Base-by-base conservation (phyloP, 2,797 vertebrate genomes). In the Zonotrichia albicollis region DNA sequence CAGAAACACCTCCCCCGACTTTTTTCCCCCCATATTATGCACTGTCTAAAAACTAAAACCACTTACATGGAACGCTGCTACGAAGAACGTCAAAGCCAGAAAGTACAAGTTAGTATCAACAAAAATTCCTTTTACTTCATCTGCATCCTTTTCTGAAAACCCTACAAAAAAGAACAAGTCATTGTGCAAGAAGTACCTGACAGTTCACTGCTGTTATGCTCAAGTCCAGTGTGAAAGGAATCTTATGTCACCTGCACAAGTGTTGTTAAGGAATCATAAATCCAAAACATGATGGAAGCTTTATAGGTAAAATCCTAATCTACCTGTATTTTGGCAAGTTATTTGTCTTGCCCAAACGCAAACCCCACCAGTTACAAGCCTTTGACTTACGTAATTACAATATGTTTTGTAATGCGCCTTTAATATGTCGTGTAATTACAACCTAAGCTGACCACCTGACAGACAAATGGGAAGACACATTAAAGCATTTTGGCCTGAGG, bases 61-160 rank as follows among this genome's bases (percentile, higher is more conserved):
- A 97, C 98, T 98, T 97, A 99, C 99, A n/a, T 99, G 99, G 66
- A 99, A 98, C 5, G 98, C 98, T 45, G 99, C 99, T 34, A 99
- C 98, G 20, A 99, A 98, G 91, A 99, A 98, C 1, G 98, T 99
- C 96, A 99, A 89, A 13, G 98, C 98, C 88, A 99, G 88, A 86
- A 99, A 98, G 84, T 99, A 99, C 75, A 99, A 96, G 95, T 99
- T 99, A 76, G 99, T 99, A 66, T 98, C 98, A 36, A 98, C 98
- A 95, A 99, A 98, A 82, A 99, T 98, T 70, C 98, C 99, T 97
- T 99, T 99, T 53, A 99, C 98, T 96, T 99, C 99, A 89, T 99
- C 99, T 11, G 99, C 97, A 29, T 99, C 99, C 92, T 99, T 98
- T 94, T 99, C 99, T 23, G 99, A 99, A 98, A 99, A 99, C 8